Base-by-base conservation (phyloP, 2,888 invertebrate species). In the Sipha maydis region DNA sequence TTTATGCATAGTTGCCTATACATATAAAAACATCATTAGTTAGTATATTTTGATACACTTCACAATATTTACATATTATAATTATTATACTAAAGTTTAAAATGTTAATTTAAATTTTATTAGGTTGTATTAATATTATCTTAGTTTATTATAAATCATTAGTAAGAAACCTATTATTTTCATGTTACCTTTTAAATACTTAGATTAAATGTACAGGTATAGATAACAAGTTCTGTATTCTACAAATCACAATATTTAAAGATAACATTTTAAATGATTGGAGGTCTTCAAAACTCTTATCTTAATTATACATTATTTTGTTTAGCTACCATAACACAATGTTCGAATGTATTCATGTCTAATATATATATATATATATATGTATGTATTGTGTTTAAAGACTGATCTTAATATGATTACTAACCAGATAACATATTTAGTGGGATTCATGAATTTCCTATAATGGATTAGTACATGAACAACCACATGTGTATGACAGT, bases 281-380 rank as follows among this genome's bases (percentile, higher is more conserved):
- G 41, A 34, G 34, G 83, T 83, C 25, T 84, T 54, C 38, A 61
- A 61, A 61, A 76, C 84, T 84, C 84, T 85, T 84, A 85, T 85
- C 84, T 85, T 77, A 76, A 84, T 84, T 84, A 67, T 56, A 76
- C n/a, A 84, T 31, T 28, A 85, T 76, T 76, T 41, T 38, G 28
- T 41, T 67, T 76, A 75, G 61, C 61, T 71, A 17, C 17, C 28
- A 41, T 41, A 82, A 67, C 19, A 9, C 54, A 54, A n/a, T 73
- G 34, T 54, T 76, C 28, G 31, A 28, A 69, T 79, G 25, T 3
- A 28, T 28, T 28, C 7, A 67, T 67, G 7, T 67, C 19, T 34
- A 75, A 56, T 14, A 75, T 75, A 7, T 56, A 56, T 38, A 17
- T 56, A 75, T 56, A 56, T 14, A 75, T 75, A 7, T 56, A 56